A percentile compares a stretch with the other conserved stretches of the same genome.
Evolutionary conservation across 2,113 vertebrate species (phyloP).

Genomic region (Ciconia maguari): DNA sequence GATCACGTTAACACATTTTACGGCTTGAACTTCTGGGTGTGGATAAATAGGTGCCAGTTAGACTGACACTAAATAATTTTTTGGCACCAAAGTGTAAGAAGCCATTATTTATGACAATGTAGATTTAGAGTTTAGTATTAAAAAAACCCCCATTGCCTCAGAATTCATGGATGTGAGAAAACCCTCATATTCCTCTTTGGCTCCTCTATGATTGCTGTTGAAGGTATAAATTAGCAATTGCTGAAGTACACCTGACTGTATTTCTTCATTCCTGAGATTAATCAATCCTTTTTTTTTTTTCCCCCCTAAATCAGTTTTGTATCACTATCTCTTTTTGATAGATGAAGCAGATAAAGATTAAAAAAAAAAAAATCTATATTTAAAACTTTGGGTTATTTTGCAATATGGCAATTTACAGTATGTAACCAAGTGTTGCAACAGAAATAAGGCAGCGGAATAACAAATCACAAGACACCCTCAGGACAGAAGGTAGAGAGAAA

Average conservation of each 20-base stretch:
- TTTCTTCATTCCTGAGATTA: not conserved
- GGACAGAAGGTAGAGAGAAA: conserved; percentile 98
- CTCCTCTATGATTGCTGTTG: not conserved
- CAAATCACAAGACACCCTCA: conserved; percentile 90
- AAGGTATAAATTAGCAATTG: conserved; percentile 5
- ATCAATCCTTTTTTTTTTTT: not conserved
- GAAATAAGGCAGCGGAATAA: conserved; percentile 85
- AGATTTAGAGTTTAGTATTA: conserved; percentile 14
- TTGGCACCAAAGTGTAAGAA: conserved; percentile 16
- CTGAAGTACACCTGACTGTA: conserved; percentile 31
- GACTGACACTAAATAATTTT: conserved; percentile 49
- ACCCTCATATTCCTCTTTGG: not conserved
- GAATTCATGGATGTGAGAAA: not conserved
- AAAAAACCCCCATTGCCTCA: not conserved
- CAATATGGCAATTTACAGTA: conserved; percentile 85
- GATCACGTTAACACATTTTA: conserved; percentile 57
- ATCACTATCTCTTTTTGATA: conserved; percentile 1
- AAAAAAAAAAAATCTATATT: conserved; percentile 71
- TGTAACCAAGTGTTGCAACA: conserved; percentile 82
- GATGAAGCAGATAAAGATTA: conserved; percentile 59
- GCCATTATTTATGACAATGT: not conserved
- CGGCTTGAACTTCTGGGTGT: conserved; percentile 42
- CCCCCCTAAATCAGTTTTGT: not conserved
- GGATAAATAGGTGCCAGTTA: conserved; percentile 51
- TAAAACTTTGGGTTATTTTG: conserved; percentile 79